These are phyloP conservation scores for Agriopis leucophaearia DNA, from an alignment of 2,888 invertebrate genomes.

Conservation along the genomic window DNA sequence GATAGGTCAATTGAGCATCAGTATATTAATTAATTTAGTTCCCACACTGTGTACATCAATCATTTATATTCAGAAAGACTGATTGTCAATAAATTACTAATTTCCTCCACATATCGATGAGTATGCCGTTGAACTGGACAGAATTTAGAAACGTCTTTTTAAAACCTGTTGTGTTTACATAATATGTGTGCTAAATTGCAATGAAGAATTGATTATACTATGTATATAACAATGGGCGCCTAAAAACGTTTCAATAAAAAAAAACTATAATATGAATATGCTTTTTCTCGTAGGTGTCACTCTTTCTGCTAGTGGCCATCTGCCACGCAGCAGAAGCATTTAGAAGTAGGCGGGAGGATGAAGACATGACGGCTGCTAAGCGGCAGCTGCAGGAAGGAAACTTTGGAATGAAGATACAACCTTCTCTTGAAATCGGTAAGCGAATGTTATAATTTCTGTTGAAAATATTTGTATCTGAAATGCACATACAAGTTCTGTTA, in stretches of 20 bases:
- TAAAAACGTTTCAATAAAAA: not conserved
- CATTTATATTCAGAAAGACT: not conserved
- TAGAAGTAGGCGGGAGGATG: slow-evolving; percentile 44
- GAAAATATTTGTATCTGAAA: too few species aligned
- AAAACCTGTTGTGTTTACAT: not conserved
- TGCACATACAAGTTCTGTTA: too few species aligned
- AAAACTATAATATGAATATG: not conserved
- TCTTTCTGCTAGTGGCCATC: slow-evolving; percentile 62
- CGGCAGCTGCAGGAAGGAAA: slow-evolving; percentile 64
- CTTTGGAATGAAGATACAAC: slow-evolving; percentile 47
- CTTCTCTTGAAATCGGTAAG: slow-evolving; percentile 33
- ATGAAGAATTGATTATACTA: too few species aligned
- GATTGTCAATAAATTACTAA: not conserved
- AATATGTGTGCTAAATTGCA: too few species aligned
- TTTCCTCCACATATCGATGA: too few species aligned
- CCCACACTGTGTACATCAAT: too few species aligned
- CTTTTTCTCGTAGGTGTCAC: slow-evolving; percentile 52
- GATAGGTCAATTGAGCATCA: too few species aligned
- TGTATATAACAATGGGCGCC: too few species aligned
- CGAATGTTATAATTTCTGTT: not conserved
- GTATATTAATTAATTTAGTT: too few species aligned
- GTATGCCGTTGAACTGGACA: too few species aligned
- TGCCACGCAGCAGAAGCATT: slow-evolving; percentile 55
- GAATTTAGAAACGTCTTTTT: too few species aligned
- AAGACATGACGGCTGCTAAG: slow-evolving; percentile 58